Base-by-base conservation (phyloP, 2,888 invertebrate species). In the Physocephala rufipes region DNA sequence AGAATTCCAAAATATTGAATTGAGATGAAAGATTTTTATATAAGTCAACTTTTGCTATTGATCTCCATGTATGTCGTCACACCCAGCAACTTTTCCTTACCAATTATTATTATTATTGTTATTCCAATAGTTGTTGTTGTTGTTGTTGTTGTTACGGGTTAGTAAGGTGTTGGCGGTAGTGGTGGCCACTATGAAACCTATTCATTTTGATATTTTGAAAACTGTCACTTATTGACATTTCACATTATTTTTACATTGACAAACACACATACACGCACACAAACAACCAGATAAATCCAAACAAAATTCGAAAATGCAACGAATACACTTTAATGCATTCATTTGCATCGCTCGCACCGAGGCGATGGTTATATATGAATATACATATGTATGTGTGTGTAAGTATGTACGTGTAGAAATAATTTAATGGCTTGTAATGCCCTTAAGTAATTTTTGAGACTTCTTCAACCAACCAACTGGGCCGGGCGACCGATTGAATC, bases 151-250 rank as follows among this genome's bases (percentile, higher is more conserved):
- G 30, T 51, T 36, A 24, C 30, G 4, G 28, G 12, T 15, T 13
- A 36, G 19, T 19, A 19, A n/a, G 15, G 49, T 19, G n/a, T 15
- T 19, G 49, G 12, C 16, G 12, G 2, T 16, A 13, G 58, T 21
- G 58, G 59, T 47, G 19, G 61, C 74, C 76, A 76, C 75, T 76
- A 76, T 77, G 76, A 77, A 75, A 74, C 73, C 75, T 78, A 75
- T 75, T 77, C 75, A 77, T 36, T 36, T 9, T 36, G 77, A 77
- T 73, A 77, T 77, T 75, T 74, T 74, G 74, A 77, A 77, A 77
- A 76, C 77, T 77, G 78, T 78, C 78, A 79, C 77, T 83, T 84
- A 82, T 81, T 83, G 82, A 83, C 83, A 82, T 82, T 82, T 82
- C 79, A 80, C 81, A 82, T 82, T 82, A 65, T 71, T 65, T 64